Base-by-base conservation (phyloP, 2,113 vertebrate genomes). In the Polypterus senegalus region DNA sequence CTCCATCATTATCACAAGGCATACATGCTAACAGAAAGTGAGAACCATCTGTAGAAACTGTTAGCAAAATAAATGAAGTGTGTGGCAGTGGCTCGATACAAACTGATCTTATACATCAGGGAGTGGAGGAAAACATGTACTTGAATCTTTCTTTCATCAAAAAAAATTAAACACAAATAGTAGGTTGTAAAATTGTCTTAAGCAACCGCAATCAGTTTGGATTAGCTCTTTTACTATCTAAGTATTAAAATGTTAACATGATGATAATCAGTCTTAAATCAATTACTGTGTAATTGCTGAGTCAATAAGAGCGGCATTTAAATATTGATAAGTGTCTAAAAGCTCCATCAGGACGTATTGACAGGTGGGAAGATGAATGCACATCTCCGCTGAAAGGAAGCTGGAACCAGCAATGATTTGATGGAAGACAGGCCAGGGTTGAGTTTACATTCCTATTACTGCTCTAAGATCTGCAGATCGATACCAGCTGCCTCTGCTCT, bases 241-340 rank as follows among this genome's bases (percentile, higher is more conserved):
- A 72, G 54, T 59, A 71, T 73, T 75, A 73, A 73, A 79, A 78
- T 47, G 5, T 77, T 79, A 80, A 67, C 61, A 77, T 66, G 71
- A 83, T 81, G 78, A 85, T 86, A 87, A 90, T 92, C 81, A 86
- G 86, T 85, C 88, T 87, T 81, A 79, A 87, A 88, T 89, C 82
- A 89, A 89, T 89, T 85, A 83, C 77, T 59, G 3, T 57, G 75
- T 87, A 90, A 88, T 89, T 91, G 83, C 85, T 82, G 79, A 90
- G 83, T 89, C 84, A 83, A 85, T 89, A 72, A 65, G 70, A 78
- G 71, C 78, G 64, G 74, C 75, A 85, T 76, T 88, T 89, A 89
- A 89, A 89, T 87, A 88, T 88, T 84, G 80, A 86, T 90, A 88
- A 85, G 76, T 78, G 70, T 85, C 82, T 88, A 88, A 89, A 90